Evolutionary conservation across 2,113 vertebrate genomes (phyloP), one percentile per base, ranked within the genome.

Genomic region (Corvus hawaiiensis): DNA sequence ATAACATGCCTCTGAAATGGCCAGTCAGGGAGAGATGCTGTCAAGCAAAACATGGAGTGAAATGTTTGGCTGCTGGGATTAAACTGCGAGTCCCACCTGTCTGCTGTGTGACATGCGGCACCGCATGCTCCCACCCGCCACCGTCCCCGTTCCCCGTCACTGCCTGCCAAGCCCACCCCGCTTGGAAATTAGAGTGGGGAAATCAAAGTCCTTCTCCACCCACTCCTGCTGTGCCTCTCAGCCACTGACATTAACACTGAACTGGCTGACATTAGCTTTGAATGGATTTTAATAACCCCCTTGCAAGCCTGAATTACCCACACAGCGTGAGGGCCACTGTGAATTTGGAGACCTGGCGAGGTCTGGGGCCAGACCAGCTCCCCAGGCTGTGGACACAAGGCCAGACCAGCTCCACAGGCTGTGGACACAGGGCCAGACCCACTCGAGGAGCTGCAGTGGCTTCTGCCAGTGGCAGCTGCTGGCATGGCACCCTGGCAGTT

Each of bases 221-320:
- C 0, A 13, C 84, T 80, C 94, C 92, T 68, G 91, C 93, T 92
- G 92, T 85, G 96, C 89, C 67, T 94, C 95, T 95, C 86, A 85
- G 86, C 69, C 92, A 20, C 84, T 96, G 92, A 82, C 86, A 94
- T 95, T 89, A 95, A 87, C 94, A 87, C 93, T 0, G 3, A 78
- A 56, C 79, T 32, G 84, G 73, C 77, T 93, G 91, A 84, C 93
- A 94, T 93, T 94, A 89, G 76, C 84, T 92, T 48, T 89, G 91
- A 93, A 95, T 84, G 91, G 93, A 72, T 95, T 95, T 96, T 95
- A 95, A 95, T 97, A 95, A 95, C 91, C 93, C 89, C 93, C 89
- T 81, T 8, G 30, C 0, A 41, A 90, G 89, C 66, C 69, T 67
- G 84, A 87, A 92, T 97, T 96, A 94, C 89, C 77, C 43, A 4